phyloP scores from a whole-genome alignment of 2,888 invertebrate genomes.

The Brachylomia viminalis region DNA sequence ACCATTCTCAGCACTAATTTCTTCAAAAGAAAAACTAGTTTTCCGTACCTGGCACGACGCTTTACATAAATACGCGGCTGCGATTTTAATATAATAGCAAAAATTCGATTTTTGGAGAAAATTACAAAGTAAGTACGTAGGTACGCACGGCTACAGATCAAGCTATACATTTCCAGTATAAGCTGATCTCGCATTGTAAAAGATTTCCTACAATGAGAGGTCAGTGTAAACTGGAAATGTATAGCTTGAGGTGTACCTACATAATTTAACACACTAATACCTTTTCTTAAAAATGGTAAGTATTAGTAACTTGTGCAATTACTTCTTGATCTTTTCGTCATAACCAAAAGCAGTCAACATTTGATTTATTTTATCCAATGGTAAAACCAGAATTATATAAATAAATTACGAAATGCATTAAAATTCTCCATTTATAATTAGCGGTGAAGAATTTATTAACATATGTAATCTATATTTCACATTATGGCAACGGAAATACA shows the following conservation, averaged over 20 bases:
- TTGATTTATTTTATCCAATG: constrained; percentile 17
- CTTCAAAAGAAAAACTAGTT: constrained; percentile 38
- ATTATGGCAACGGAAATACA: constrained; percentile 56
- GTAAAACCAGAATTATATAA: constrained; percentile 5
- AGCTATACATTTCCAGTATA: too few species aligned
- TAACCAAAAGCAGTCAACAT: background rate
- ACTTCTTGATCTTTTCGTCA: background rate
- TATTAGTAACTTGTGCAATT: background rate
- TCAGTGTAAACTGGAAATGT: too few species aligned
- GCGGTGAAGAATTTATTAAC: constrained; percentile 55
- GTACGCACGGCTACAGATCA: too few species aligned
- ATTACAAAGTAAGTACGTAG: background rate
- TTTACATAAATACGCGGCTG: constrained; percentile 29
- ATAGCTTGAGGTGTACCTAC: too few species aligned
- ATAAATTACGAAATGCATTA: constrained; percentile 37
- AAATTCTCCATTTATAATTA: constrained; percentile 39
- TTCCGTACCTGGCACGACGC: constrained; percentile 46
- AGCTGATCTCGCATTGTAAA: too few species aligned
- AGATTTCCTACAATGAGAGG: too few species aligned
- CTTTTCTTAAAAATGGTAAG: background rate
- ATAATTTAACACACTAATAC: background rate
- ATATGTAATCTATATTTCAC: constrained; percentile 33
- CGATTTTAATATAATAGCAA: constrained; percentile 13
- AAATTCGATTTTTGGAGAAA: constrained; percentile 24
- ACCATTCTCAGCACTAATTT: constrained; percentile 46